Evolutionary conservation across 2,888 invertebrate genomes (phyloP).

Genomic region (Lithosia quadra): DNA sequence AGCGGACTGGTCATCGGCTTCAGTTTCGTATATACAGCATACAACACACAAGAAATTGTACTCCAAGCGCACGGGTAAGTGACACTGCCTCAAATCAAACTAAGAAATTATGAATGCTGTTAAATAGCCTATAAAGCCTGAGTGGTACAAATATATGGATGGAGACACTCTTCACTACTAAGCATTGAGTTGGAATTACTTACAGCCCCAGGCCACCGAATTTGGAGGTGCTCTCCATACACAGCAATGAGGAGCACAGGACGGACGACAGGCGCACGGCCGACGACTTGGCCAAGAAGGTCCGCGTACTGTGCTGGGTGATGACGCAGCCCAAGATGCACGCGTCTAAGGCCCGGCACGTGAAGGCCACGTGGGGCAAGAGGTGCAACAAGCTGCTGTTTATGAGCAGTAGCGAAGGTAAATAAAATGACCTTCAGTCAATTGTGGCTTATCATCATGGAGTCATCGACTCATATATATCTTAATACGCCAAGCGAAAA

Average conservation of each 20-base stretch:
- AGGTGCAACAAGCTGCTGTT: constrained; percentile 95
- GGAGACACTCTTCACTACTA: too few species aligned
- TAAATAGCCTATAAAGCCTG: too few species aligned
- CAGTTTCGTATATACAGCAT: background rate
- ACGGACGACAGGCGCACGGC: constrained; percentile 91
- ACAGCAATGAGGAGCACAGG: constrained; percentile 88
- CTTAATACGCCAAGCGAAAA: too few species aligned
- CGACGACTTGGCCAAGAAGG: constrained; percentile 90
- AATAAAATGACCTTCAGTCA: background rate
- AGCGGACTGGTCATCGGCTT: background rate
- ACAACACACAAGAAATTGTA: background rate
- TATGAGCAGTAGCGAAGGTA: constrained; percentile 93
- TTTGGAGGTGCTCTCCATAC: constrained; percentile 62
- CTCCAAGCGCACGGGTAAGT: constrained; percentile 6
- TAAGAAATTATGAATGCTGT: background rate
- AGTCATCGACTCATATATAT: too few species aligned
- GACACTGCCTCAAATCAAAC: background rate
- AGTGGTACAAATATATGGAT: too few species aligned
- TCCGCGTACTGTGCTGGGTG: constrained; percentile 97
- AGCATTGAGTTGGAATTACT: background rate
- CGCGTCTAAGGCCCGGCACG: constrained; percentile 95
- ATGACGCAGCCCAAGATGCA: constrained; percentile 98
- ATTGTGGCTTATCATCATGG: background rate
- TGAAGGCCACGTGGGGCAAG: constrained; percentile 98
- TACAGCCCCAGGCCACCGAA: background rate